phyloP scores from a whole-genome alignment of 2,113 vertebrate genomes.

The Ascaphus truei region DNA sequence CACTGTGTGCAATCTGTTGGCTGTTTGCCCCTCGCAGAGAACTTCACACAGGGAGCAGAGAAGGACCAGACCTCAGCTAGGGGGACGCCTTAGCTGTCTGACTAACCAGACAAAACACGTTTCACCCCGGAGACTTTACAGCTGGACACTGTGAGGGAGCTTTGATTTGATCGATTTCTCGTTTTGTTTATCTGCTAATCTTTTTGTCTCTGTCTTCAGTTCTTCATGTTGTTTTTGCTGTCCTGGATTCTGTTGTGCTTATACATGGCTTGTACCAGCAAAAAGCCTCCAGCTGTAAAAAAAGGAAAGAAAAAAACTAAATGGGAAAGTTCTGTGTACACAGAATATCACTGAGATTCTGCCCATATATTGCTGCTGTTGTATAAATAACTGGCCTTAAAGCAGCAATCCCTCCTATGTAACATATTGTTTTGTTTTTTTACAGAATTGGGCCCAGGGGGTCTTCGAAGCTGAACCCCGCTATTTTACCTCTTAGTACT shows the following conservation, averaged over 20 bases:
- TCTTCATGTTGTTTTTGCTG: constrained; percentile 1
- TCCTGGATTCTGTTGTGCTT: background rate
- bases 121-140: constrained; percentile 20
- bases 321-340: no score
- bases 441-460: no score
- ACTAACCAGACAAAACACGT: constrained; percentile 26
- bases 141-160: constrained; percentile 22
- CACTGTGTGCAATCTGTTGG: background rate
- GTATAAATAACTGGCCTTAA: no score
- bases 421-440: no score
- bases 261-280: no score
- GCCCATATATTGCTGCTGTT: no score
- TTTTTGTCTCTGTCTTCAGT: constrained; percentile 9
- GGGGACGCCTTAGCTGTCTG: background rate
- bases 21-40: background rate
- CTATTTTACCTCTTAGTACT: no score
- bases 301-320: no score
- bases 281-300: no score
- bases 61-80: constrained; percentile 12
- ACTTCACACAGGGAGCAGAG: background rate
- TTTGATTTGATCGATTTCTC: constrained; percentile 14
- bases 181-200: constrained; percentile 11
- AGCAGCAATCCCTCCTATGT: no score
- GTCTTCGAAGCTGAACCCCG: no score
- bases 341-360: no score